Evolutionary conservation across 2,797 vertebrate species (phyloP).

Genomic region (Hybognathus amarus): DNA sequence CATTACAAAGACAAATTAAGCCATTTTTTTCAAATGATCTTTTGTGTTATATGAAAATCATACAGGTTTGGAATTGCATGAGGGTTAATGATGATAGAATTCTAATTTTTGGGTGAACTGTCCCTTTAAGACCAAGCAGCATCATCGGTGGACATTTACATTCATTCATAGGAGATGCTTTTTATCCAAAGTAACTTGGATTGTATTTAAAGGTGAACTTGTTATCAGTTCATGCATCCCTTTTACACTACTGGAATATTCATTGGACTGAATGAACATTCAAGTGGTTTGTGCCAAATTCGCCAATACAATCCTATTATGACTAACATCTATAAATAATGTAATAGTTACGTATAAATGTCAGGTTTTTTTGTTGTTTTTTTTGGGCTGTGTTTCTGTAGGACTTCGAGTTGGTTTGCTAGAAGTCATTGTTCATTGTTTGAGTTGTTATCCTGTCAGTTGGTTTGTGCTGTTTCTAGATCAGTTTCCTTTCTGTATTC

Average conservation of each 20-base stretch:
- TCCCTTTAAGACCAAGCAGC: background rate
- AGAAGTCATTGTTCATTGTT: background rate
- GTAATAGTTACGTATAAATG: background rate
- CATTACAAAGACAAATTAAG: background rate
- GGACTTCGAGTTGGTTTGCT: background rate
- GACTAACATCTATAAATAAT: background rate
- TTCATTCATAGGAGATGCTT: background rate
- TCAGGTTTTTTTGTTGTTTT: background rate
- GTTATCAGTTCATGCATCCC: background rate
- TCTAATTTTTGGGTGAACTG: background rate
- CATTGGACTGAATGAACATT: background rate
- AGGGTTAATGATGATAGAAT: background rate
- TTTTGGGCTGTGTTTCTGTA: background rate
- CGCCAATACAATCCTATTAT: background rate
- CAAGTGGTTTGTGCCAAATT: background rate
- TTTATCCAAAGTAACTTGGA: background rate
- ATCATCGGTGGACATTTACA: background rate
- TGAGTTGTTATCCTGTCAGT: background rate
- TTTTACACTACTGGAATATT: background rate
- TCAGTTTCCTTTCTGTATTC: background rate
- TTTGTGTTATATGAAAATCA: background rate
- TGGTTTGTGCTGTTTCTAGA: background rate
- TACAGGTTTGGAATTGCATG: background rate
- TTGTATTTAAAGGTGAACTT: background rate
- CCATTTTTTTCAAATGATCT: background rate